Percentiles rank a stretch among this genome's conserved stretches.
These are phyloP conservation scores for Apocrypta bakeri DNA, from an alignment of 1,140 invertebrate genomes.

Conservation along the genomic window DNA sequence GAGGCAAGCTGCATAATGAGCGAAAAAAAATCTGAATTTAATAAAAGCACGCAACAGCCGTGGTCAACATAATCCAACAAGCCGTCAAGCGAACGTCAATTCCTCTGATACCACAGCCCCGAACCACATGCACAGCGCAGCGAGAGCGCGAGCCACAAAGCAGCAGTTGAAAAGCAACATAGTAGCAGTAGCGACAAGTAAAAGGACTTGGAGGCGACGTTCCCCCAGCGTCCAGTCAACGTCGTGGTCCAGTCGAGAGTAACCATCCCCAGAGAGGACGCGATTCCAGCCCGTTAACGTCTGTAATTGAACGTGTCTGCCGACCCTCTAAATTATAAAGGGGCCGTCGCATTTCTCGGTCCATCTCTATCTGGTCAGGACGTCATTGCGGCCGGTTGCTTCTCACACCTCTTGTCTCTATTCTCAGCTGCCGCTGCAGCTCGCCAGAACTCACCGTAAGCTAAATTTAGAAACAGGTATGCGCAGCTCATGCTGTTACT, in stretches of 20 bases:
- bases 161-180: not conserved
- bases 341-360: not conserved
- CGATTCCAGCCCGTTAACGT: constrained; percentile 34
- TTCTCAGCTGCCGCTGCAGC: not conserved
- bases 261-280: not conserved
- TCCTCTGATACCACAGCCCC: too few relatives aligned
- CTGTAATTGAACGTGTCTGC: constrained; percentile 39
- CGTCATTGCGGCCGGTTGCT: not conserved
- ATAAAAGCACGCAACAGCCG: too few relatives aligned
- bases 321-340: constrained; percentile 32
- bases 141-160: not conserved
- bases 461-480: not conserved
- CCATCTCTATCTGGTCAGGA: not conserved
- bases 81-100: too few relatives aligned
- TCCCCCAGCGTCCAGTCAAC: constrained; percentile 27
- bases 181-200: constrained; percentile 5
- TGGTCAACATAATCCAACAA: too few relatives aligned
- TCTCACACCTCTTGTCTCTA: not conserved
- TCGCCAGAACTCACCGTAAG: not conserved
- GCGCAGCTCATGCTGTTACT: too few relatives aligned
- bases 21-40: too few relatives aligned
- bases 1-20: too few relatives aligned
- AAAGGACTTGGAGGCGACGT: constrained; percentile 9
- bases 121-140: too few relatives aligned
- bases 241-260: not conserved